A percentile compares a stretch with the other conserved stretches of the same genome.
Evolutionary conservation across 2,888 invertebrate genomes (phyloP).

Genomic region (Stramonita haemastoma): DNA sequence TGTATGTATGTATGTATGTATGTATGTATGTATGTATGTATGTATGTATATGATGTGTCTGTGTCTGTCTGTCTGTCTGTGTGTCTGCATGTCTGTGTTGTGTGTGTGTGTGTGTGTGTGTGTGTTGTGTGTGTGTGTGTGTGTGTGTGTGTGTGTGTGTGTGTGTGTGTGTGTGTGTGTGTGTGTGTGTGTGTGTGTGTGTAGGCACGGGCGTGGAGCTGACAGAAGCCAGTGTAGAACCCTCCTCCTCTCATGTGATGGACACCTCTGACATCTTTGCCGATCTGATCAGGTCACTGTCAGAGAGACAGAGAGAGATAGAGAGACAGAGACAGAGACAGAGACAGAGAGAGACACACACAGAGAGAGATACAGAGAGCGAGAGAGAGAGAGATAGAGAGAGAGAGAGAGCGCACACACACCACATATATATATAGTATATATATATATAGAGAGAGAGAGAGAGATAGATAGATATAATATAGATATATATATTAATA

Average conservation of each 20-base stretch:
- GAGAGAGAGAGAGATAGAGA: background rate
- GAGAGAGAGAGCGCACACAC: background rate
- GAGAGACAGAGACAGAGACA: background rate
- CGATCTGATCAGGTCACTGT: slow-evolving; percentile 48
- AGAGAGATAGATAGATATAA: background rate
- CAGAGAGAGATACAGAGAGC: background rate
- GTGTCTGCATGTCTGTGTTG: too few species aligned
- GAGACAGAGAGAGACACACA: background rate
- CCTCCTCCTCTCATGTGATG: slow-evolving; percentile 37
- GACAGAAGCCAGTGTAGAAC: background rate
- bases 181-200: background rate
- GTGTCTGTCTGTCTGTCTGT: background rate
- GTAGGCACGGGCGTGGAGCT: slow-evolving; percentile 46
- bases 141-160: background rate
- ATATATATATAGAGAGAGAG: background rate
- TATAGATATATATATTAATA: too few species aligned
- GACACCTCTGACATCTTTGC: slow-evolving; percentile 58
- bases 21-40: background rate
- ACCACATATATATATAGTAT: too few species aligned
- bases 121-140: too few species aligned
- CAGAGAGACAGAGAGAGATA: background rate
- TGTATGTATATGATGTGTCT: background rate
- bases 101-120: too few species aligned
- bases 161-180: background rate
- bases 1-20: background rate